Percentiles rank a stretch among this genome's conserved stretches.
phyloP scores from a whole-genome alignment of 2,888 invertebrate genomes.

The Scaptomyza reducta region DNA sequence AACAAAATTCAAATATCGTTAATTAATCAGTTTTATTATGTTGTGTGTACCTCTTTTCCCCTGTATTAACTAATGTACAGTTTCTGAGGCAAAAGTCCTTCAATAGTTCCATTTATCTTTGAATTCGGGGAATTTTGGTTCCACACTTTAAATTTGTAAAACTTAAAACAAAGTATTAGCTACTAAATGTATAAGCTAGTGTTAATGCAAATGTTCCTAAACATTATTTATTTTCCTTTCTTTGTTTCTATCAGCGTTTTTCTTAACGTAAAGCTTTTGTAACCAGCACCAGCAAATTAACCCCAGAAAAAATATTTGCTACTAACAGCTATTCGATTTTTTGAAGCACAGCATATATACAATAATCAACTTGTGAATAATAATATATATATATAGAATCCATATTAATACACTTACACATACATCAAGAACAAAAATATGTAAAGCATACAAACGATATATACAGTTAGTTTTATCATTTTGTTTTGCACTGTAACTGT shows the following conservation, averaged over 20 bases:
- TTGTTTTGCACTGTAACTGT: constrained; percentile 50
- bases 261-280: constrained; percentile 65
- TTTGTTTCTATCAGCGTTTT: constrained; percentile 35
- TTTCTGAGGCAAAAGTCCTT: constrained; percentile 19
- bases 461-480: constrained; percentile 38
- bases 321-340: constrained; percentile 53
- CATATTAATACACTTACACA: constrained; percentile 4
- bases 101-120: constrained; percentile 9
- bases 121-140: constrained; percentile 67
- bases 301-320: constrained; percentile 34
- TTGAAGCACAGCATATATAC: constrained; percentile 60
- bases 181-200: constrained; percentile 69
- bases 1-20: constrained; percentile 49
- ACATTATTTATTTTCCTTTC: constrained; percentile 22
- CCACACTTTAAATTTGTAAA: constrained; percentile 46
- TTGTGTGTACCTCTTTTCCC: constrained; percentile 68
- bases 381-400: constrained; percentile 19
- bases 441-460: constrained; percentile 23
- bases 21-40: constrained; percentile 61
- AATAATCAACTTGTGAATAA: constrained; percentile 58
- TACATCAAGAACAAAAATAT: constrained; percentile 18
- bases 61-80: constrained; percentile 47
- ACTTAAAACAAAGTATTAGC: constrained; percentile 57
- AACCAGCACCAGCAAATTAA: constrained; percentile 62
- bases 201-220: constrained; percentile 59